These are phyloP conservation scores for Drosophila persimilis DNA, from an alignment of 1,140 invertebrate genomes.

Conservation along the genomic window DNA sequence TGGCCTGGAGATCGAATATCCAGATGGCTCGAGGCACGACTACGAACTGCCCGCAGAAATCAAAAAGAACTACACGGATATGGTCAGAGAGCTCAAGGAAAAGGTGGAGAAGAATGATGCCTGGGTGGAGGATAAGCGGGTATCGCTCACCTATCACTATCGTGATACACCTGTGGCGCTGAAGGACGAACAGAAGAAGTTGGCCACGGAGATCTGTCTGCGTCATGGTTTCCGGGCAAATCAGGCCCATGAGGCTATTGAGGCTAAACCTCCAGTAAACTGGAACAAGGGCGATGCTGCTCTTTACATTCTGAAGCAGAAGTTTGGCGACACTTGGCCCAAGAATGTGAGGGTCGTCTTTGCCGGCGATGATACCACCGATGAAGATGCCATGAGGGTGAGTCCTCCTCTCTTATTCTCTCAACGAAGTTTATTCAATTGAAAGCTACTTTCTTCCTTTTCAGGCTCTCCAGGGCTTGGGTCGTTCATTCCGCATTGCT, in stretches of 20 bases:
- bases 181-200: constrained; percentile 85
- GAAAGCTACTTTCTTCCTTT: constrained; percentile 24
- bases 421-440: background rate
- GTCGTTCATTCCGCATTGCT: constrained; percentile 93
- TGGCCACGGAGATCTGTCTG: constrained; percentile 89
- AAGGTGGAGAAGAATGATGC: constrained; percentile 92
- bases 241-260: constrained; percentile 91
- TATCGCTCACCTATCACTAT: constrained; percentile 94
- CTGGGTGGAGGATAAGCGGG: constrained; percentile 96
- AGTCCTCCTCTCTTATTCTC: constrained; percentile 40
- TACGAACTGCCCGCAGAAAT: constrained; percentile 93
- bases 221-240: constrained; percentile 89
- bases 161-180: constrained; percentile 89
- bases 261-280: constrained; percentile 93
- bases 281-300: constrained; percentile 95
- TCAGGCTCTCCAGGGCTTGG: constrained; percentile 92
- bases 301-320: constrained; percentile 93
- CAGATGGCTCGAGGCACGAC: constrained; percentile 94
- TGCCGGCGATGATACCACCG: constrained; percentile 94
- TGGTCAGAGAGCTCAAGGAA: constrained; percentile 91
- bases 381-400: constrained; percentile 95
- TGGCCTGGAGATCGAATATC: constrained; percentile 94
- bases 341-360: constrained; percentile 93
- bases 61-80: constrained; percentile 89
- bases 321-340: constrained; percentile 94